phyloP scores from a whole-genome alignment of 2,113 vertebrate species.

The Hippocampus barbouri region DNA sequence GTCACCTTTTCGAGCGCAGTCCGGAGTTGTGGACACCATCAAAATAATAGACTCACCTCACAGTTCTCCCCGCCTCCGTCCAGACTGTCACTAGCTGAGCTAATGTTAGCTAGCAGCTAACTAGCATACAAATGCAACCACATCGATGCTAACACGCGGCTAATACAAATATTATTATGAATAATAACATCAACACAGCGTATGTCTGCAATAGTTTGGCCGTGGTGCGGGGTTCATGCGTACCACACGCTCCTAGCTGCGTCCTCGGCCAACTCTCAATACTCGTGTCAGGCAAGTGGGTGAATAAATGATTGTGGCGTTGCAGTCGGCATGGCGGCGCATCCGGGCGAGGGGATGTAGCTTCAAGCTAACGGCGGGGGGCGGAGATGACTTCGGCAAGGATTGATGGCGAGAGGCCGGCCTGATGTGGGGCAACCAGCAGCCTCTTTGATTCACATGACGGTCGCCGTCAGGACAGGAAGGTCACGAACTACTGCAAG shows the following conservation, averaged over 20 bases:
- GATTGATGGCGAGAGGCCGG: slow-evolving; percentile 8
- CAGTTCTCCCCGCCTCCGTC: slow-evolving; percentile 65
- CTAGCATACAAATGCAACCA: slow-evolving; percentile 39
- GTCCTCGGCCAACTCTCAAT: slow-evolving; percentile 42
- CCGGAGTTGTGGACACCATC: slow-evolving; percentile 53
- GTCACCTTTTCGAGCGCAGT: slow-evolving; percentile 27
- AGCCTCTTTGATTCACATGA: background rate
- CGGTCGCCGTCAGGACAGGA: background rate
- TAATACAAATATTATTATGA: background rate
- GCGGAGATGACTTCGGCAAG: slow-evolving; percentile 38
- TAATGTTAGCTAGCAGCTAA: slow-evolving; percentile 55
- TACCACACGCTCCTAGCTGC: background rate
- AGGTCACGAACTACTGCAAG: background rate
- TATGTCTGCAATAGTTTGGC: background rate
- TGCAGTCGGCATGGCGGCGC: slow-evolving; percentile 65
- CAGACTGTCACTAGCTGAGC: slow-evolving; percentile 56
- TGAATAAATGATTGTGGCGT: slow-evolving; percentile 49
- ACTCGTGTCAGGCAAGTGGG: slow-evolving; percentile 36
- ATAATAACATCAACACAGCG: background rate
- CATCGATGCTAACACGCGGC: slow-evolving; percentile 25
- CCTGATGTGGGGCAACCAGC: background rate
- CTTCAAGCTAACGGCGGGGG: slow-evolving; percentile 37
- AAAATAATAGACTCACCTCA: slow-evolving; percentile 62
- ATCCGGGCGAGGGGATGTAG: slow-evolving; percentile 58
- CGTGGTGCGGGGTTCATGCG: background rate